These are phyloP conservation scores for Leucoraja erinaceus DNA, from an alignment of 2,113 vertebrate genomes.

Conservation along the genomic window DNA sequence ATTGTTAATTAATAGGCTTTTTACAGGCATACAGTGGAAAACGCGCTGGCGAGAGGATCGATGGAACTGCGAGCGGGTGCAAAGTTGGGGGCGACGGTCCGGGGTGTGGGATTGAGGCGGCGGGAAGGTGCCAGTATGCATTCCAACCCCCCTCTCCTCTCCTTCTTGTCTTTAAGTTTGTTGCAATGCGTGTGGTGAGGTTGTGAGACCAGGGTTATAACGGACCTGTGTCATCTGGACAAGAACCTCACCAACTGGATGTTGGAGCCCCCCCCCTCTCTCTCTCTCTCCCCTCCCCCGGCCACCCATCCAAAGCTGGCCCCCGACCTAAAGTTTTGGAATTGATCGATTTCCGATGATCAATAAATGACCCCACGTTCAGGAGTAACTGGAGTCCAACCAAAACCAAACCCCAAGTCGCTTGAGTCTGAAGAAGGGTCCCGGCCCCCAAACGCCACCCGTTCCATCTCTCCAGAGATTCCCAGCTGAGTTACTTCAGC, in stretches of 20 bases:
- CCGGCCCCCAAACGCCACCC: too few relatives aligned
- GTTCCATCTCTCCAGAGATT: too few relatives aligned
- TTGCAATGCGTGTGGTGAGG: not conserved
- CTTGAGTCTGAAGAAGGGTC: too few relatives aligned
- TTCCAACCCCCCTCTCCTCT: not conserved
- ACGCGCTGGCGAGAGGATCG: not conserved
- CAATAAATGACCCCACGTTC: not conserved
- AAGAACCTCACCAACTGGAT: not conserved
- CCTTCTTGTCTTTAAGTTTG: too few relatives aligned
- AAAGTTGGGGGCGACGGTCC: not conserved
- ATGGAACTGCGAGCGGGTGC: not conserved
- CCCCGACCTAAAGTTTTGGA: not conserved
- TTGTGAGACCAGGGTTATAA: not conserved
- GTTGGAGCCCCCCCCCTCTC: too few relatives aligned
- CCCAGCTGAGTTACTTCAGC: too few relatives aligned
- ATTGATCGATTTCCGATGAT: not conserved
- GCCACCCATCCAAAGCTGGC: not conserved
- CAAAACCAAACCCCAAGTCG: not conserved
- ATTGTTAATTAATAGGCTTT: not conserved
- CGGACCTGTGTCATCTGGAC: not conserved
- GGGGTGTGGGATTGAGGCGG: not conserved
- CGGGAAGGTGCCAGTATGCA: not conserved
- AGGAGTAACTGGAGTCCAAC: not conserved
- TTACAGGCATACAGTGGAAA: not conserved
- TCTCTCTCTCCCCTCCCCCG: not conserved